Percentiles rank a stretch among this genome's conserved stretches.
Evolutionary conservation across 92 coral and sea anemone species (phyloP).

Genomic region (Nematostella vectensis): DNA sequence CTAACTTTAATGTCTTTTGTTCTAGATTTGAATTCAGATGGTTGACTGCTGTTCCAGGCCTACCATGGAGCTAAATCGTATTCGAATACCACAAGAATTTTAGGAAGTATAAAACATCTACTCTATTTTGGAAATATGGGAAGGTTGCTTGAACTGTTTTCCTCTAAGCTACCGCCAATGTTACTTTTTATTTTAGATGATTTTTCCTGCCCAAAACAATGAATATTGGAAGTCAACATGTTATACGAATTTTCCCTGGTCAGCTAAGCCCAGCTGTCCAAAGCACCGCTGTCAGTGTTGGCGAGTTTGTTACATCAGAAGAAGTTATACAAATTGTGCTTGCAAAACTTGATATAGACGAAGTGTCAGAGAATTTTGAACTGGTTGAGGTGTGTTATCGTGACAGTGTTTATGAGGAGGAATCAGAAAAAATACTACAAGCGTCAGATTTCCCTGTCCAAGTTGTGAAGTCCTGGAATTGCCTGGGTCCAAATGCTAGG

Average conservation of each 20-base stretch:
- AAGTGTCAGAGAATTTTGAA: conserved; percentile 76
- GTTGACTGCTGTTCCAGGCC: no score
- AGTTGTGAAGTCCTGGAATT: conserved; percentile 76
- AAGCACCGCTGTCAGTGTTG: conserved; percentile 71
- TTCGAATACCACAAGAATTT: no score
- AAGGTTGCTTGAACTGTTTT: background rate
- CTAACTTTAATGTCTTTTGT: no score
- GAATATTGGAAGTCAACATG: conserved; percentile 36
- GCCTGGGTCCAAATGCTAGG: conserved; percentile 62
- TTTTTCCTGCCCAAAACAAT: no score
- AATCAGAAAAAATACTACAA: conserved; percentile 69
- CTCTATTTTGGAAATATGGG: no score
- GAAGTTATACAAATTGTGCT: conserved; percentile 73
- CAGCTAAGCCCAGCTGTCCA: conserved; percentile 83
- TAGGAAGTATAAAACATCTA: no score
- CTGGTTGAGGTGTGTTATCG: conserved; percentile 96
- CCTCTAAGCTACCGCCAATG: background rate
- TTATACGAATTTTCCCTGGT: conserved; percentile 86
- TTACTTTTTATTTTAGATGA: background rate
- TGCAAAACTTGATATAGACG: conserved; percentile 67
- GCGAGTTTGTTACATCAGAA: conserved; percentile 69
- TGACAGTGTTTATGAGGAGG: conserved; percentile 72
- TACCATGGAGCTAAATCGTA: no score
- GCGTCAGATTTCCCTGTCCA: conserved; percentile 75
- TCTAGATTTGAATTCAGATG: no score